Percentiles rank a stretch among this genome's conserved stretches.
These are phyloP conservation scores for Malacoraja senta DNA, from an alignment of 2,797 vertebrate genomes.

Conservation along the genomic window DNA sequence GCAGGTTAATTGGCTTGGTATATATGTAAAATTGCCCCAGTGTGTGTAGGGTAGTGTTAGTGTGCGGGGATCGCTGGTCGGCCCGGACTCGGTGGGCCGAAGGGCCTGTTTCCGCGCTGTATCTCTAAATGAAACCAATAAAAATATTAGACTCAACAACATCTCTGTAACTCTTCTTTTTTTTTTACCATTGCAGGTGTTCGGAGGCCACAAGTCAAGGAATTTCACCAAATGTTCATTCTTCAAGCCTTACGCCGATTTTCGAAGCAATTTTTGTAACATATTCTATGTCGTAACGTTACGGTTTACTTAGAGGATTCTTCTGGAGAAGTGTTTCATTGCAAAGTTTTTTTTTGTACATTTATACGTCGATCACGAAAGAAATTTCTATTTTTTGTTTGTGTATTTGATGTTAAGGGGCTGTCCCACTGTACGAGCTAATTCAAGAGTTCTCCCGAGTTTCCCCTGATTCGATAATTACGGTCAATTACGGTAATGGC, in stretches of 20 bases:
- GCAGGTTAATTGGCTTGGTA: too few relatives aligned
- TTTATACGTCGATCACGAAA: neutral
- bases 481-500: too few relatives aligned
- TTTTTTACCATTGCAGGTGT: neutral
- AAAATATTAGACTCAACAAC: too few relatives aligned
- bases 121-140: too few relatives aligned
- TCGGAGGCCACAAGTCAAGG: neutral
- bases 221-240: neutral
- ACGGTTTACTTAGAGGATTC: neutral
- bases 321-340: neutral
- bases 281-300: neutral
- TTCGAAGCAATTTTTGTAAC: neutral
- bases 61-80: too few relatives aligned
- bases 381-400: neutral
- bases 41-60: too few relatives aligned
- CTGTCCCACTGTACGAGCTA: too few relatives aligned
- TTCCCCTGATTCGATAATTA: too few relatives aligned
- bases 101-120: too few relatives aligned
- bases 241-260: neutral
- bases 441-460: too few relatives aligned
- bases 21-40: too few relatives aligned
- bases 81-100: too few relatives aligned
- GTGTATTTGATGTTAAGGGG: neutral
- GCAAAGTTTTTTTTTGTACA: slow-evolving; percentile 1
- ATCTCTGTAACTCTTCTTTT: neutral